A percentile compares a stretch with the other conserved stretches of the same genome.
Evolutionary conservation across 2,113 vertebrate species (phyloP).

Genomic region (Nannobrachium achirus): DNA sequence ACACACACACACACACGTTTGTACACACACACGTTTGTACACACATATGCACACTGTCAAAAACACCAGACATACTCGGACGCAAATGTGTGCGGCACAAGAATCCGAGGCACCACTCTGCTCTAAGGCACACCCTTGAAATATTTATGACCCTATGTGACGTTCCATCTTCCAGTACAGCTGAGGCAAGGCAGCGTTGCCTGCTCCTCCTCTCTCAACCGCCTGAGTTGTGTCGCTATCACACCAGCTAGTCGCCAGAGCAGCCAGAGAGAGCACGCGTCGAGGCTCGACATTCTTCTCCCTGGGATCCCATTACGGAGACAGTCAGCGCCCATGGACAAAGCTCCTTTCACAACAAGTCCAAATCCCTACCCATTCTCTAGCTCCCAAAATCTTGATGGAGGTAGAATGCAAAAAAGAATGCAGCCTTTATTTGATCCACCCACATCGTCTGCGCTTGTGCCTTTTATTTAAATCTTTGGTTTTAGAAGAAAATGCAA

Average conservation of each 20-base stretch:
- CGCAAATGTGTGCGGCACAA: conserved; percentile 37
- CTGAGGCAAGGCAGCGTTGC: conserved; percentile 44
- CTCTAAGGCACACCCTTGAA: conserved; percentile 68
- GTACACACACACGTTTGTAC: conserved; percentile 21
- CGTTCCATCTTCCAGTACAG: conserved; percentile 43
- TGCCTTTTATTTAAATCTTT: conserved; percentile 42
- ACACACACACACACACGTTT: conserved; percentile 29
- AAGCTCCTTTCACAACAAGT: conserved; percentile 35
- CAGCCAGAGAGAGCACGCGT: conserved; percentile 6
- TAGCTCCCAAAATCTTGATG: conserved; percentile 24
- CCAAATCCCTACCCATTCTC: conserved; percentile 45
- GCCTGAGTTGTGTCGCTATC: conserved; percentile 48
- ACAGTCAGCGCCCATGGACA: conserved; percentile 43
- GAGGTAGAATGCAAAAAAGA: conserved; percentile 14
- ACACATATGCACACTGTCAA: too few relatives aligned
- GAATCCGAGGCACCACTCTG: conserved; percentile 49
- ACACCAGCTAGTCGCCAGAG: neutral
- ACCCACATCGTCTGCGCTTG: neutral
- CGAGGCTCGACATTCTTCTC: conserved; percentile 56
- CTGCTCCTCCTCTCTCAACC: conserved; percentile 40
- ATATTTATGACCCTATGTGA: conserved; percentile 65
- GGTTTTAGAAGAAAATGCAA: conserved; percentile 29
- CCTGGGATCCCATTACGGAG: conserved; percentile 55
- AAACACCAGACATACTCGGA: too few relatives aligned
- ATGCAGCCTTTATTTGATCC: neutral